Evolutionary conservation across 1,140 invertebrate genomes (phyloP), one percentile per base, ranked within the genome.

Genomic region (Hylyphantes graminicola): DNA sequence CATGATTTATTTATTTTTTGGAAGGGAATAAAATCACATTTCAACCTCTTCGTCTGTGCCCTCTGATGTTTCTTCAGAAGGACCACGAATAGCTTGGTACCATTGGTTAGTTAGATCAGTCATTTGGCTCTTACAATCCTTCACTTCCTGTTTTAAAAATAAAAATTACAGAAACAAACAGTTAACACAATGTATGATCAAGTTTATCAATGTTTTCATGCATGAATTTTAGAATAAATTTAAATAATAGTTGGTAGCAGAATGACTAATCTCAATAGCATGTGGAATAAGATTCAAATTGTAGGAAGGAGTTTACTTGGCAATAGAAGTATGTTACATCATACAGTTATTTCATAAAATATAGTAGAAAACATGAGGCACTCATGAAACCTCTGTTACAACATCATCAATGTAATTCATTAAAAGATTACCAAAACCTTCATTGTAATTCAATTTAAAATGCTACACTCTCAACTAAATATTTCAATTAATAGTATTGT

Each of bases 41-140:
- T 85, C 82, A 3, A 85, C 84, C 54, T 80, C 80, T 70, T 85
- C 85, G 59, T 86, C 86, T 15, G 85, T 81, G n/a, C 68, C 83
- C 57, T 87, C 84, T 35, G 79, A 68, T 35, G 85, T 70, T 35
- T 86, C 87, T 68, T 86, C 87, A 19, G 85, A 86, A 63, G 87
- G 87, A 11, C 87, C 94, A 79, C 95, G 91, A 83, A 97, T 96
- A 0, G 96, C 96, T 89, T 98, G 95, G 90, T 98, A 98, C 97
- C 97, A 98, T 89, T 98, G 95, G 89, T 97, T 97, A 2, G 96
- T 97, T 67, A 98, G 90, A 90, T 96, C 95, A 8, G 95, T 96
- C 96, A 98, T 98, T 91, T 98, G 96, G 68, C 94, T 96, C 88
- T 96, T 96, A 88, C 97, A 97, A 89, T 98, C 96, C 88, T 96